Conservation (phyloP, 2,113 vertebrate genomes). For the Fukomys damarensis region DNA sequence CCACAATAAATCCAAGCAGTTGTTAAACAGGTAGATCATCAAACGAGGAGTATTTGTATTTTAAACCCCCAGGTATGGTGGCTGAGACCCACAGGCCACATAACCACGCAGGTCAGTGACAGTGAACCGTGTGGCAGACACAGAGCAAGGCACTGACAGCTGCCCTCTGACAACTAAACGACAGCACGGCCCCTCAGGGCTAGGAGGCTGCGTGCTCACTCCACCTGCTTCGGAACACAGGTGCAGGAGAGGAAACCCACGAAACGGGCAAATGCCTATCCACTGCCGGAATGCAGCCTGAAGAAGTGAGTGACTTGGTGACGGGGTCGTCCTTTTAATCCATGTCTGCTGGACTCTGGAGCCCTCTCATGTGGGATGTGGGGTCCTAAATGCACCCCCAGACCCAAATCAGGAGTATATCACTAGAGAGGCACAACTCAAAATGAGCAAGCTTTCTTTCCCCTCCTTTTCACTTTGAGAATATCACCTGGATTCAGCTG, state of each 20-base stretch:
- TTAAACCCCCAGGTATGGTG: not conserved
- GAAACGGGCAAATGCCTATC: not conserved
- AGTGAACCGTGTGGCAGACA: rapidly evolving
- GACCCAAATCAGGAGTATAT: not conserved
- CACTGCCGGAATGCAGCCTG: not conserved
- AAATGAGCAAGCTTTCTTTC: not conserved
- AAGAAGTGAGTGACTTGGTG: not conserved
- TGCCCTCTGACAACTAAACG: not conserved
- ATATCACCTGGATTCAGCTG: not conserved
- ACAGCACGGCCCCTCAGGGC: not conserved
- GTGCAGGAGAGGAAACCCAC: not conserved
- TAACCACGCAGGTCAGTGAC: not conserved
- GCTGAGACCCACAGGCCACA: not conserved
- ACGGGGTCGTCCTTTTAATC: not conserved
- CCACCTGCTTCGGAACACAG: not conserved
- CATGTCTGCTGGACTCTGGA: not conserved
- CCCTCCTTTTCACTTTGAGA: not conserved
- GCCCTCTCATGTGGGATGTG: no score
- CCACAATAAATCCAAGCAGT: not conserved
- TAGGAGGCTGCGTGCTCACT: not conserved
- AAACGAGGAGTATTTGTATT: not conserved
- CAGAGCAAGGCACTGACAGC: not conserved
- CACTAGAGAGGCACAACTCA: not conserved
- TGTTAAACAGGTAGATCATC: not conserved
- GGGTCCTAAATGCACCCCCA: not conserved